These are phyloP conservation scores for Tiliacea aurago DNA, from an alignment of 2,888 invertebrate genomes.

Conservation along the genomic window DNA sequence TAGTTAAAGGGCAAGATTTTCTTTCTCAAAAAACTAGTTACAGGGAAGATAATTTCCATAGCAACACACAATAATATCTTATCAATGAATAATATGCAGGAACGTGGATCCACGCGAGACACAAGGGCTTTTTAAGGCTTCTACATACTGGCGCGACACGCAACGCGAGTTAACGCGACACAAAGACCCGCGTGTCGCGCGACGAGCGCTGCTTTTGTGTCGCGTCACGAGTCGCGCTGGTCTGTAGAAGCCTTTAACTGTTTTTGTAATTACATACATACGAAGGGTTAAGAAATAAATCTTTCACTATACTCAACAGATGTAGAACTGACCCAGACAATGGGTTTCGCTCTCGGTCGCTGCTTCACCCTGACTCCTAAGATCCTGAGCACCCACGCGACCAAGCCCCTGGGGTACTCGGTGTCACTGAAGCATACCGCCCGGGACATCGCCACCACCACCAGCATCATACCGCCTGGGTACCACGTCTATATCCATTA, in stretches of 20 bases:
- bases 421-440: conserved; percentile 89
- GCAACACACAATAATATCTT: neutral
- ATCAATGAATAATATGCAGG: too few relatives aligned
- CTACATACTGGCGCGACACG: too few relatives aligned
- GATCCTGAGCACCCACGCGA: conserved; percentile 80
- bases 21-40: neutral
- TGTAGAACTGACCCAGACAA: conserved; percentile 84
- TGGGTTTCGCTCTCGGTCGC: conserved; percentile 90
- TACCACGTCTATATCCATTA: conserved; percentile 92
- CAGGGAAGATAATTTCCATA: neutral
- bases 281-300: neutral
- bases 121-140: too few relatives aligned
- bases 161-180: too few relatives aligned
- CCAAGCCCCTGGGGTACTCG: conserved; percentile 89
- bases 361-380: conserved; percentile 91
- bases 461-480: conserved; percentile 84
- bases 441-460: conserved; percentile 75
- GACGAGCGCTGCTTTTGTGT: too few relatives aligned
- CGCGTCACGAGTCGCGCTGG: too few relatives aligned
- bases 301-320: conserved; percentile 76
- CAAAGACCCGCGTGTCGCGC: too few relatives aligned
- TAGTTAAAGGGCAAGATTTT: too few relatives aligned
- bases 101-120: too few relatives aligned
- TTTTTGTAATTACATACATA: too few relatives aligned
- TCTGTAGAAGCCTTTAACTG: too few relatives aligned